Evolutionary conservation across 1,140 invertebrate genomes (phyloP), one percentile per base, ranked within the genome.

Genomic region (Portunus trituberculatus): DNA sequence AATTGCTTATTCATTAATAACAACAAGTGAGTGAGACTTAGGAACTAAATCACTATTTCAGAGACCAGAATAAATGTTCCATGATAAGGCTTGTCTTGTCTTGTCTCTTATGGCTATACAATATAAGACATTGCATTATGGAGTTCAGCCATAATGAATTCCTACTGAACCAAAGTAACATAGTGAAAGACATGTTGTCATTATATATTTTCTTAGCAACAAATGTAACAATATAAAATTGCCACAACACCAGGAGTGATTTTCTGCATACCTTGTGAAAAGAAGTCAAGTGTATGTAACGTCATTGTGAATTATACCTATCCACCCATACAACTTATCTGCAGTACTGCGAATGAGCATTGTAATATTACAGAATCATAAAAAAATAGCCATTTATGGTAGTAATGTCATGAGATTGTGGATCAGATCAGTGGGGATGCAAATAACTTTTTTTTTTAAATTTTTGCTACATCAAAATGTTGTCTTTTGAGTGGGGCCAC

Each of bases 191-290:
- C 67, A 76, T n/a, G n/a, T 59, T 59, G 52, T 76, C 67, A 76
- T 76, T 76, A n/a, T 76, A n/a, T n/a, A 76, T 76, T 76, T 76
- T n/a, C 67, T 76, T n/a, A 76, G 67, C 67, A 76, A 76, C 67
- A 76, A 59, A 76, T 76, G 67, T 76, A 76, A 76, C 16, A 76
- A 76, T 76, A 76, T 25, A 76, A 76, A 76, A 76, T 76, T 76
- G 67, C 67, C 67, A 76, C 67, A 76, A 76, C 67, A 76, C 67
- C 25, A n/a, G 67, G 67, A 76, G 67, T 76, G 67, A 76, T n/a
- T 76, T 76, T 20, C 67, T 76, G 67, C 20, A 8, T 76, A 76
- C 67, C n/a, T 76, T 76, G n/a, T 76, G n/a, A 76, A 76, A 76
- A 76, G n/a, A 76, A 76, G 67, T 59, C 16, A 20, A 59, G 39